Conservation (phyloP, 2,888 invertebrate species). For the Cylindroiulus punctatus region DNA sequence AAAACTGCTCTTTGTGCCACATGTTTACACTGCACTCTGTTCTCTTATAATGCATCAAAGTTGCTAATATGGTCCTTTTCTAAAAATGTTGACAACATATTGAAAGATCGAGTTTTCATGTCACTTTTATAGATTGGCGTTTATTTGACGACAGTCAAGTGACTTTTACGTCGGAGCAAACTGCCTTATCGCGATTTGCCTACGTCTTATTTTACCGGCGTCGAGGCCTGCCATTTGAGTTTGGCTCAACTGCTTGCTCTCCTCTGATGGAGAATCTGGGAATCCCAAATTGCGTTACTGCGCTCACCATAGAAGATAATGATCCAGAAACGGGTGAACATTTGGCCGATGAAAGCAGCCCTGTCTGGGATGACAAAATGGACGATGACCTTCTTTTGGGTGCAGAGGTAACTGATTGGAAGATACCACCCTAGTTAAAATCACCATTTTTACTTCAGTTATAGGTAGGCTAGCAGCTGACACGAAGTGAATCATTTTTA, state of each 20-base stretch:
- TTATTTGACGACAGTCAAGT: conserved; percentile 65
- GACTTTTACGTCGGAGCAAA: conserved; percentile 60
- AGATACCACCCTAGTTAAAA: not conserved
- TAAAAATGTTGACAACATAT: not conserved
- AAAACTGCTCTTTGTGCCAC: too few relatives aligned
- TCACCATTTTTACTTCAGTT: not conserved
- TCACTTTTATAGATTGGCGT: conserved; percentile 63
- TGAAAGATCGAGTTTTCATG: not conserved
- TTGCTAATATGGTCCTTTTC: not conserved
- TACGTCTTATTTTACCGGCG: conserved; percentile 65
- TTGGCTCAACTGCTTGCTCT: not conserved
- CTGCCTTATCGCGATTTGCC: conserved; percentile 63
- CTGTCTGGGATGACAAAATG: not conserved
- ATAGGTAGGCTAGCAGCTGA: not conserved
- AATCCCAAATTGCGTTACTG: not conserved
- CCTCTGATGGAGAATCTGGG: not conserved
- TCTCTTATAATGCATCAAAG: not conserved
- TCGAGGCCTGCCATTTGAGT: conserved; percentile 56
- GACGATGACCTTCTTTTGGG: not conserved
- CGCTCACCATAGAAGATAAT: not conserved
- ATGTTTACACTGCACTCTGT: too few relatives aligned
- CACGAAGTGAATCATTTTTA: too few relatives aligned
- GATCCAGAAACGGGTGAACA: not conserved
- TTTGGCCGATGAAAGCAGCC: not conserved
- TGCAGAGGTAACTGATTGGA: not conserved